These are phyloP conservation scores for Peromyscus leucopus DNA, from an alignment of 2,113 vertebrate genomes.

Conservation along the genomic window DNA sequence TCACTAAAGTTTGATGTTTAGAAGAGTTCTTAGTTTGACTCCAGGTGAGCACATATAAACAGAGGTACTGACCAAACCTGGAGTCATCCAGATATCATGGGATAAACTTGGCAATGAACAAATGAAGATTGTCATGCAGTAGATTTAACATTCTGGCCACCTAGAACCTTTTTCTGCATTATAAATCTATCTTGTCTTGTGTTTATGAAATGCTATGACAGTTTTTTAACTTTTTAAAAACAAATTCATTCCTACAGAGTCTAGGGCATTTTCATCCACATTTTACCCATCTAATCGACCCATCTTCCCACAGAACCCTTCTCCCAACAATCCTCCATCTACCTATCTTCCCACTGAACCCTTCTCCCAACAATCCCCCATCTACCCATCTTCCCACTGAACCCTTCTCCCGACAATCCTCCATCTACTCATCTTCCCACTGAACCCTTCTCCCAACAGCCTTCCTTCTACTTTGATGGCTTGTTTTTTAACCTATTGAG, in stretches of 20 bases:
- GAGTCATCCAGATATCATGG: not conserved
- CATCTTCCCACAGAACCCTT: not conserved
- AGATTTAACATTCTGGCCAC: not conserved
- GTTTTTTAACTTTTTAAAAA: not conserved
- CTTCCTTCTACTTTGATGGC: not conserved
- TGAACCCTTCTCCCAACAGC: rapidly evolving
- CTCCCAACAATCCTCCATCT: not conserved
- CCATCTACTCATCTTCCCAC: not conserved
- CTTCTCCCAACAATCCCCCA: not conserved
- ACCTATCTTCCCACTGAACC: not conserved
- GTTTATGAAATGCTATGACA: not conserved
- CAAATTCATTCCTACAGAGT: not conserved
- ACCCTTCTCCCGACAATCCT: not conserved
- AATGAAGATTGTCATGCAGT: not conserved
- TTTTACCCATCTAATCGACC: not conserved
- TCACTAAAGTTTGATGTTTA: not conserved
- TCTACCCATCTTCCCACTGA: not conserved
- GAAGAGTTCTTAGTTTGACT: not conserved
- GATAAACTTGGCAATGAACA: not conserved
- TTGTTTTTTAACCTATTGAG: not conserved
- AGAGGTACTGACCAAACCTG: not conserved
- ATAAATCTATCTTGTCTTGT: not conserved
- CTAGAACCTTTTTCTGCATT: not conserved
- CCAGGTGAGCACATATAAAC: not conserved
- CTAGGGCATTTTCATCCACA: not conserved